Percentiles rank a stretch among this genome's conserved stretches.
These are phyloP conservation scores for Lordiphosa clarofinis DNA, from an alignment of 1,140 invertebrate genomes.

Conservation along the genomic window DNA sequence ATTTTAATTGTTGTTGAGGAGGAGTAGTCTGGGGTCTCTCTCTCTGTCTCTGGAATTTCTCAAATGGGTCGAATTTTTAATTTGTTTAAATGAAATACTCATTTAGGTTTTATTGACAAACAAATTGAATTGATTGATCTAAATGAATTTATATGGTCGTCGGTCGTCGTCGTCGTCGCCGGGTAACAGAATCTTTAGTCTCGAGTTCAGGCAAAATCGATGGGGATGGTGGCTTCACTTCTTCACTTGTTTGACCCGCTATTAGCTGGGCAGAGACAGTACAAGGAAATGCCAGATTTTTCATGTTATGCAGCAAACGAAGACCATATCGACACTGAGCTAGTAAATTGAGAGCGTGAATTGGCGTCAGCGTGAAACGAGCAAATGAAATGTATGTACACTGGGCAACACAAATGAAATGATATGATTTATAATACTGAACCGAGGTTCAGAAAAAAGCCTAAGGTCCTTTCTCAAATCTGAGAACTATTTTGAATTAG, in stretches of 20 bases:
- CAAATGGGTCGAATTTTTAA: slow-evolving; percentile 76
- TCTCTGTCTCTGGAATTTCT: slow-evolving; percentile 48
- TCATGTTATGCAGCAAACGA: slow-evolving; percentile 18
- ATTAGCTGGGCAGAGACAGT: slow-evolving; percentile 15
- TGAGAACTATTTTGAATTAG: too few species aligned
- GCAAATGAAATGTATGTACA: slow-evolving; percentile 8
- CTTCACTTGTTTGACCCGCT: slow-evolving; percentile 31
- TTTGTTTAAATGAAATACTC: slow-evolving; percentile 79
- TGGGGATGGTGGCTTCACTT: slow-evolving; percentile 13
- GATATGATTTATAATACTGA: too few species aligned
- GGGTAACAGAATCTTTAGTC: slow-evolving; percentile 4
- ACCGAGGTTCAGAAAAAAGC: too few species aligned
- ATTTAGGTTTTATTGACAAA: slow-evolving; percentile 79
- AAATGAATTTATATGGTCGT: slow-evolving; percentile 77
- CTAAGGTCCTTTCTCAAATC: too few species aligned
- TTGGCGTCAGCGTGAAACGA: slow-evolving; percentile 26
- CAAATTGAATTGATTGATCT: slow-evolving; percentile 80
- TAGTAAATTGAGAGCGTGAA: slow-evolving; percentile 39
- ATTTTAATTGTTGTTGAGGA: slow-evolving; percentile 60
- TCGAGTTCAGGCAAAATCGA: not conserved
- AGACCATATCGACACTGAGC: slow-evolving; percentile 38
- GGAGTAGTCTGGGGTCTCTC: not conserved
- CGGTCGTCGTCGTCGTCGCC: slow-evolving; percentile 17
- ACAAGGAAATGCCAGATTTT: slow-evolving; percentile 39
- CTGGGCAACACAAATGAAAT: not conserved